phyloP scores from a whole-genome alignment of 2,113 vertebrate species.

The Seriola rivoliana region DNA sequence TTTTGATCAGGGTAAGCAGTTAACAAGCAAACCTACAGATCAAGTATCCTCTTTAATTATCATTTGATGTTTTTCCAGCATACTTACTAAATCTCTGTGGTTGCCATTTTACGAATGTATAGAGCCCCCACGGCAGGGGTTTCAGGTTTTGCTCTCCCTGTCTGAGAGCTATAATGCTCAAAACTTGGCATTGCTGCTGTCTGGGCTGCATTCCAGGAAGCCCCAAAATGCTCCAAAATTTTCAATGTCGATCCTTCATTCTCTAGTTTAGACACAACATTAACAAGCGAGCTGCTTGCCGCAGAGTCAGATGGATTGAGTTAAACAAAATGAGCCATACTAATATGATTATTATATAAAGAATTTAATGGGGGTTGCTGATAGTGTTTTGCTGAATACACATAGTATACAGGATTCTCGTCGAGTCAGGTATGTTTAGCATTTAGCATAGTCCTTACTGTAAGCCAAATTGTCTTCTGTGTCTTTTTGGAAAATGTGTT shows the following conservation, averaged over 20 bases:
- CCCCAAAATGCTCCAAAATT: constrained; percentile 64
- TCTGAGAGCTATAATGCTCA: constrained; percentile 70
- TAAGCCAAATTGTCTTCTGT: constrained; percentile 52
- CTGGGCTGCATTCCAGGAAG: constrained; percentile 75
- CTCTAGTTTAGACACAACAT: constrained; percentile 71
- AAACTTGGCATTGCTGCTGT: constrained; percentile 67
- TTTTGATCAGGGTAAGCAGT: constrained; percentile 6
- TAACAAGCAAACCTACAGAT: constrained; percentile 45
- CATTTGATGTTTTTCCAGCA: constrained; percentile 50
- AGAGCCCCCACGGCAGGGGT: constrained; percentile 49
- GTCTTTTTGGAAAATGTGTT: constrained; percentile 60
- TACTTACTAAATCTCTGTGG: constrained; percentile 48
- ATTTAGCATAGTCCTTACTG: constrained; percentile 56
- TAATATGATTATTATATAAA: constrained; percentile 73
- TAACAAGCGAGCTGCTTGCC: constrained; percentile 65
- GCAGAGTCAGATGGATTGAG: constrained; percentile 67
- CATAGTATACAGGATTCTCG: constrained; percentile 22
- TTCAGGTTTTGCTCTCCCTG: constrained; percentile 69
- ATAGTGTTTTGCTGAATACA: constrained; percentile 63
- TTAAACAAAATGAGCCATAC: constrained; percentile 68
- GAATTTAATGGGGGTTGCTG: constrained; percentile 58
- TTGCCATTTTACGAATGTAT: constrained; percentile 49
- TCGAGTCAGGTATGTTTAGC: constrained; percentile 53
- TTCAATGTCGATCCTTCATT: constrained; percentile 68
- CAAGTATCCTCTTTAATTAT: constrained; percentile 53